A percentile compares a stretch with the other conserved stretches of the same genome.
Evolutionary conservation across 2,113 vertebrate species (phyloP).

Genomic region (Andinoacara biseriatus): DNA sequence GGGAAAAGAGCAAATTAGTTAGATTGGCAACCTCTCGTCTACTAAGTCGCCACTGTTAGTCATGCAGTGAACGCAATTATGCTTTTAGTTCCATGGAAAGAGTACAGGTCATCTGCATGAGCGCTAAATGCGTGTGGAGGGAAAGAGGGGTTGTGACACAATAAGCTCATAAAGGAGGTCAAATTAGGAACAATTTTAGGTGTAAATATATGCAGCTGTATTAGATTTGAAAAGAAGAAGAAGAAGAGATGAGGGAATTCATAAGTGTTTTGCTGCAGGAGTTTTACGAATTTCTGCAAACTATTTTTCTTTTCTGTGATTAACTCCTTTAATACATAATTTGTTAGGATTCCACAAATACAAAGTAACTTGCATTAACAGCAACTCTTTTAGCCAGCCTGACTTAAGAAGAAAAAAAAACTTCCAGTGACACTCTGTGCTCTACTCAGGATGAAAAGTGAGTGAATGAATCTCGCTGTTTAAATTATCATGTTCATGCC

Average conservation of each 20-base stretch:
- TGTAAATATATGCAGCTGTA: neutral
- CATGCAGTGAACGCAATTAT: conserved; percentile 1
- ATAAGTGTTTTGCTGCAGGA: conserved; percentile 12
- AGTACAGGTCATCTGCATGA: neutral
- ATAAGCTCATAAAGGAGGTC: conserved; percentile 5
- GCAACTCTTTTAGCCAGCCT: neutral
- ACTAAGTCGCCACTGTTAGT: conserved; percentile 9
- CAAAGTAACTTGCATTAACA: conserved; percentile 1
- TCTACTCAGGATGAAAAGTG: conserved; percentile 71
- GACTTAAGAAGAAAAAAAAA: conserved; percentile 39
- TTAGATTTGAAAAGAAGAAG: neutral
- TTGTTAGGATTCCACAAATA: neutral
- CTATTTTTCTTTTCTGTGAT: neutral
- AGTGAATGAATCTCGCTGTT: conserved; percentile 79
- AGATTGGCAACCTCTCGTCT: neutral
- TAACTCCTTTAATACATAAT: neutral
- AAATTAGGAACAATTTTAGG: neutral
- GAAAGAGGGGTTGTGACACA: neutral
- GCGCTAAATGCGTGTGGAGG: neutral
- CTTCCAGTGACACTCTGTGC: conserved; percentile 68
- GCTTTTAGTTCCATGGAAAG: neutral
- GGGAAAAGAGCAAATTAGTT: conserved; percentile 11
- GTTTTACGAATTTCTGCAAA: neutral
- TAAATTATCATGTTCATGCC: conserved; percentile 81
- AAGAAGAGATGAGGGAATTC: neutral